These are phyloP conservation scores for Drosophila saltans DNA, from an alignment of 1,140 invertebrate genomes.

Conservation along the genomic window DNA sequence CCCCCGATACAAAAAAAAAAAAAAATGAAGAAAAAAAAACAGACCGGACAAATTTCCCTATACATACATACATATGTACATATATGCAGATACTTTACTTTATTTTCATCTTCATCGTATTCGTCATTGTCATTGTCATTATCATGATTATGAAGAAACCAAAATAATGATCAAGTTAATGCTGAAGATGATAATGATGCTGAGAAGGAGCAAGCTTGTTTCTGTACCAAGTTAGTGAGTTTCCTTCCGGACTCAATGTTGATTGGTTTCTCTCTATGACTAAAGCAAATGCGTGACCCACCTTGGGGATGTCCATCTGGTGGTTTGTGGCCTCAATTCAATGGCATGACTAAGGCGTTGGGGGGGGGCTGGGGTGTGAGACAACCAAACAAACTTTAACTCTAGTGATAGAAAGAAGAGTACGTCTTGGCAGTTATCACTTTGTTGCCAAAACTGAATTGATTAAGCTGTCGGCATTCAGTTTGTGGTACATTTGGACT, in stretches of 20 bases:
- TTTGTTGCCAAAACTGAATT: slow-evolving; percentile 45
- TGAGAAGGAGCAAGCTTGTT: not conserved
- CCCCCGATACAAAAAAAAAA: slow-evolving; percentile 3
- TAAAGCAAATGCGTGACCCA: slow-evolving; percentile 35
- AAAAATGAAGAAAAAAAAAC: too few relatives aligned
- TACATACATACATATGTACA: too few relatives aligned
- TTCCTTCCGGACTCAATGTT: slow-evolving; percentile 16
- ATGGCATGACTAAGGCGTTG: too few relatives aligned
- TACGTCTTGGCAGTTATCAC: slow-evolving; percentile 30
- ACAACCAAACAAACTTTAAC: slow-evolving; percentile 1
- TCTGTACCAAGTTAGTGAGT: not conserved
- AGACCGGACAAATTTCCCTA: slow-evolving; percentile 15
- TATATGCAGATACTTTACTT: slow-evolving; percentile 5
- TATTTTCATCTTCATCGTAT: slow-evolving; percentile 15
- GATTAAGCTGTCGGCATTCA: slow-evolving; percentile 61
- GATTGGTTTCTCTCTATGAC: slow-evolving; percentile 29
- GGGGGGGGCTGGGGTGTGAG: not conserved
- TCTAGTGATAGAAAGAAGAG: too few relatives aligned
- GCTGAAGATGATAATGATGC: not conserved
- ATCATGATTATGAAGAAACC: slow-evolving; percentile 4
- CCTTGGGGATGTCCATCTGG: not conserved
- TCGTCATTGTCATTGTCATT: slow-evolving; percentile 13
- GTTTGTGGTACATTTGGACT: not conserved
- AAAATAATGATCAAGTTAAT: not conserved
- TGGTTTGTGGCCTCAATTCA: not conserved